These are phyloP conservation scores for Trypoxylon attenuatum DNA, from an alignment of 2,888 invertebrate genomes.

Conservation along the genomic window DNA sequence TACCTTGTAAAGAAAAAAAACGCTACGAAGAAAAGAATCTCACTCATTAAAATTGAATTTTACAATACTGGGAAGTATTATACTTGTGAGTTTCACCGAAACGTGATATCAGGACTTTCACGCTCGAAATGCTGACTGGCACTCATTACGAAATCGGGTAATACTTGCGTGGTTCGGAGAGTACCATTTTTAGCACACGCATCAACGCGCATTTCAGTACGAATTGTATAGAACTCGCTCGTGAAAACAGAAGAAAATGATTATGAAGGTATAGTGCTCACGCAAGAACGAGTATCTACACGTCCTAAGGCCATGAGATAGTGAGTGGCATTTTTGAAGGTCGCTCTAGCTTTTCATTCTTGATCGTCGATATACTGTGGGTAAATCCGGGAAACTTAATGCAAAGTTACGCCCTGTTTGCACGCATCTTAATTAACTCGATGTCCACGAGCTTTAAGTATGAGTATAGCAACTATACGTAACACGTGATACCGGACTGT, in stretches of 20 bases:
- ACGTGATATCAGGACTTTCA: slow-evolving; percentile 39
- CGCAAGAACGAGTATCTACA: too few relatives aligned
- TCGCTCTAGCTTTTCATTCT: not conserved
- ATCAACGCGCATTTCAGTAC: not conserved
- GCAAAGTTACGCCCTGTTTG: not conserved
- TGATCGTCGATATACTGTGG: not conserved
- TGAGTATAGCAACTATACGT: too few relatives aligned
- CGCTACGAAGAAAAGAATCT: too few relatives aligned
- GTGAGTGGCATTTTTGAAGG: slow-evolving; percentile 22
- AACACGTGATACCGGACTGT: too few relatives aligned
- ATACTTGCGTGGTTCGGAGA: slow-evolving; percentile 24
- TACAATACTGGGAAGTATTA: too few relatives aligned
- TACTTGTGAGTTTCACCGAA: slow-evolving; percentile 24
- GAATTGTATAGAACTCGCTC: not conserved
- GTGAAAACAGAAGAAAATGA: too few relatives aligned
- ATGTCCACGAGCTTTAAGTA: too few relatives aligned
- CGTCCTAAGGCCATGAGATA: too few relatives aligned
- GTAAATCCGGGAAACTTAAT: not conserved
- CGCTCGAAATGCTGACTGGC: slow-evolving; percentile 18
- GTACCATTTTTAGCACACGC: not conserved
- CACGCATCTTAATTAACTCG: slow-evolving; percentile 26
- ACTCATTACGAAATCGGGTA: slow-evolving; percentile 31
- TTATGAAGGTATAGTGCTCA: too few relatives aligned
- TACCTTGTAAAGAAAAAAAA: too few relatives aligned
- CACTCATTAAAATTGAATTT: too few relatives aligned